Evolutionary conservation across 2,888 invertebrate genomes (phyloP), one percentile per base, ranked within the genome.

Genomic region (Argynnis bischoffii): DNA sequence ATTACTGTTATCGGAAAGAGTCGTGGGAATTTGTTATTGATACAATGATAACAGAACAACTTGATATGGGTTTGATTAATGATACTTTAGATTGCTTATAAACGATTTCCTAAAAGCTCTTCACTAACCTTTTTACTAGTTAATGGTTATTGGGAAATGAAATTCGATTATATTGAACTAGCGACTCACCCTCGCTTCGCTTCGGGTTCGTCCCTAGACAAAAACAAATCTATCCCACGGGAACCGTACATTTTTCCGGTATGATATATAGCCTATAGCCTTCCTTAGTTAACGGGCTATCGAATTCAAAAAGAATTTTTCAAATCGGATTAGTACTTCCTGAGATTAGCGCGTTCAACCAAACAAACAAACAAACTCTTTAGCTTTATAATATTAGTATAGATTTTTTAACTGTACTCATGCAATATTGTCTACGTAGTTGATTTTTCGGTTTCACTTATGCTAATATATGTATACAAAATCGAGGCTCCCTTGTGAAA

Each of bases 1-100:
- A 71, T 66, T 60, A 55, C 18, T 60, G 51, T 69, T 73, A 75
- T 73, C 75, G 66, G 56, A 69, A 69, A 70, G 65, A 70, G 74
- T 69, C 74, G 76, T 76, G 76, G 72, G 76, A 77, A 74, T 65
- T 66, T 31, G 56, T 61, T 71, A 74, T 75, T 74, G 74, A 69
- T 67, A 69, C 63, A 69, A 47, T 66, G 73, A 74, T 72, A 74
- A 69, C 63, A 64, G 47, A 57, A 69, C 67, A 57, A 66, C 63
- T 69, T 69, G 75, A 74, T 75, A 74, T 69, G 69, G 54, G 51
- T 48, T 31, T 72, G 72, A 73, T 73, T 72, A 72, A 72, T 74
- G 75, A 48, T 59, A 55, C 53, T 66, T 71, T 63, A 56, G 63
- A 65, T 55, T 54, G 64, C 63, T 69, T 69, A 69, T 65, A 64